Conservation (phyloP, 1,140 invertebrate species). For the Cydia pomonella region DNA sequence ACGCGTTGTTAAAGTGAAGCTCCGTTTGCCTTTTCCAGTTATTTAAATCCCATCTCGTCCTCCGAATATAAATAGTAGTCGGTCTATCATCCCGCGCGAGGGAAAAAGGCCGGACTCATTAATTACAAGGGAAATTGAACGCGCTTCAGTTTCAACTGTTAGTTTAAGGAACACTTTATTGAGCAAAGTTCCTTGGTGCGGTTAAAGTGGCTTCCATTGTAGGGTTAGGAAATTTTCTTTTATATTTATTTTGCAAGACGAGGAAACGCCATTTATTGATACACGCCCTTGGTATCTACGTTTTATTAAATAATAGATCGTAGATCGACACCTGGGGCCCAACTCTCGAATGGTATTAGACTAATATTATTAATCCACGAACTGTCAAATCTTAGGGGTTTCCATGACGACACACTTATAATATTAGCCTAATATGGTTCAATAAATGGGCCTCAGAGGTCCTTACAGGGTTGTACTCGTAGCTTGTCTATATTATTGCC, state of each 20-base stretch:
- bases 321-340: background rate
- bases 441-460: too few relatives aligned
- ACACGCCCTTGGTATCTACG: background rate
- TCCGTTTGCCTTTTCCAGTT: slow-evolving; percentile 7
- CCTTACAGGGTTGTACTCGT: too few relatives aligned
- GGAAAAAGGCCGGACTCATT: slow-evolving; percentile 3
- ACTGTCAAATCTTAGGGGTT: too few relatives aligned
- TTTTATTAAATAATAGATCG: background rate
- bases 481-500: too few relatives aligned
- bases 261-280: background rate
- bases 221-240: background rate
- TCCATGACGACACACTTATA: too few relatives aligned
- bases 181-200: slow-evolving; percentile 1
- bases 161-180: background rate
- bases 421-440: too few relatives aligned
- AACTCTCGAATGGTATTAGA: too few relatives aligned
- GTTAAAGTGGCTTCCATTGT: background rate
- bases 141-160: slow-evolving; percentile 14
- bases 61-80: slow-evolving; percentile 17
- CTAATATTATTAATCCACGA: too few relatives aligned
- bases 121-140: slow-evolving; percentile 15
- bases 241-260: background rate
- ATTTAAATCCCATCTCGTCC: slow-evolving; percentile 4
- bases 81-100: slow-evolving; percentile 11
- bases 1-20: background rate